These are phyloP conservation scores for Dimorphilus gyrociliatus DNA, from an alignment of 2,888 invertebrate genomes.

Conservation along the genomic window DNA sequence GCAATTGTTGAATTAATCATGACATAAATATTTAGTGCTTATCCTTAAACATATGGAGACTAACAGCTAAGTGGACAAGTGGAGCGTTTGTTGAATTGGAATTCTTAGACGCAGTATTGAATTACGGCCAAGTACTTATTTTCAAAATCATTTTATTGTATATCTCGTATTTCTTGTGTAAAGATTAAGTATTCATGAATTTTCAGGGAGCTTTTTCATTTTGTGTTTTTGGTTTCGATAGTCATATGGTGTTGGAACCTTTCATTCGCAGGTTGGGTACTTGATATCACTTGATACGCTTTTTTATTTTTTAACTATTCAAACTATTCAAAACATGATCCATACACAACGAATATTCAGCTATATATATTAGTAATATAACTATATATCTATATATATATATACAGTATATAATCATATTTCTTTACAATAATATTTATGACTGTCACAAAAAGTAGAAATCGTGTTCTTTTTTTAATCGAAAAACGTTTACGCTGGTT, in stretches of 20 bases:
- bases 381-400: too few species aligned
- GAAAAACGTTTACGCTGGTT: too few species aligned
- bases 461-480: too few species aligned
- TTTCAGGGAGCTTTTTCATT: slow-evolving; percentile 59
- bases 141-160: neutral
- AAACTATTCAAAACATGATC: too few species aligned
- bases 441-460: too few species aligned
- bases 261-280: slow-evolving; percentile 44
- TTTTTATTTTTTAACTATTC: too few species aligned
- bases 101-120: slow-evolving; percentile 71
- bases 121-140: slow-evolving; percentile 52
- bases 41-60: slow-evolving; percentile 42
- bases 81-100: slow-evolving; percentile 83
- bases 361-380: too few species aligned
- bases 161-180: neutral
- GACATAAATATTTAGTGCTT: slow-evolving; percentile 48
- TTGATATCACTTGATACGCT: too few species aligned
- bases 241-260: slow-evolving; percentile 52
- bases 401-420: too few species aligned
- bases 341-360: too few species aligned
- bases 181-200: slow-evolving; percentile 1
- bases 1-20: too few species aligned
- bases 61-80: slow-evolving; percentile 44
- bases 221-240: slow-evolving; percentile 69
- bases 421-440: too few species aligned